Base-by-base conservation (phyloP, 2,113 vertebrate genomes). In the Mohoua ochrocephala region DNA sequence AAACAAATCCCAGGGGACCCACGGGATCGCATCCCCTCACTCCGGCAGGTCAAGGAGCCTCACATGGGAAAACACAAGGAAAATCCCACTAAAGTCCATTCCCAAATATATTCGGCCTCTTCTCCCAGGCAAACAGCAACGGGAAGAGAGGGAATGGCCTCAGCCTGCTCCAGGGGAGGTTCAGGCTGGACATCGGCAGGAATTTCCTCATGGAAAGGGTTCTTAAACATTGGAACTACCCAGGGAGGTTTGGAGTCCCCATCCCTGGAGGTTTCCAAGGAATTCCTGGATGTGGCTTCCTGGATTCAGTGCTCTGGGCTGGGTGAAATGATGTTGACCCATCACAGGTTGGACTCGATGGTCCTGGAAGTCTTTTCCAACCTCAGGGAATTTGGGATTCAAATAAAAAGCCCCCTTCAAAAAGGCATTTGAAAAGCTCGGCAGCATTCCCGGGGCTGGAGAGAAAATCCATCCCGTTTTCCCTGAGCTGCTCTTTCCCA, bases 1-100 rank as follows among this genome's bases (percentile, higher is more conserved):
- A 11, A 31, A 8, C 17, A 45, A 67, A 71, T 31, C 37, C 47
- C 22, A 1, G 33, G n/a, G 54, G 39, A 63, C 2, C 9, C 5
- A 5, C 0, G 6, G 42, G 60, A 35, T 31, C 3, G 6, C 0
- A 1, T 42, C 19, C 16, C 41, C 50, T 33, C 49, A 13, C 15
- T 71, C 28, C 8, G 2, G 49, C 7, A 3, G 49, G 28, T 33
- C 49, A 52, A 23, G 12, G 68, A 39, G 27, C 27, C 67, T 31
- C 35, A 10, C 6, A 7, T 39, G 69, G 69, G 39, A 68, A 50
- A 89, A 54, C 1, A 0, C 60, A 14, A 60, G 45, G 41, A 11
- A 74, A 84, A 30, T 10, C 33, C 20, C 60, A 15, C 27, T 11
- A 3, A 70, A 45, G 1, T 4, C 27, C 54, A 21, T 30, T 74